Evolutionary conservation across 1,140 invertebrate species (phyloP).

Genomic region (Trinorchestia longiramus): DNA sequence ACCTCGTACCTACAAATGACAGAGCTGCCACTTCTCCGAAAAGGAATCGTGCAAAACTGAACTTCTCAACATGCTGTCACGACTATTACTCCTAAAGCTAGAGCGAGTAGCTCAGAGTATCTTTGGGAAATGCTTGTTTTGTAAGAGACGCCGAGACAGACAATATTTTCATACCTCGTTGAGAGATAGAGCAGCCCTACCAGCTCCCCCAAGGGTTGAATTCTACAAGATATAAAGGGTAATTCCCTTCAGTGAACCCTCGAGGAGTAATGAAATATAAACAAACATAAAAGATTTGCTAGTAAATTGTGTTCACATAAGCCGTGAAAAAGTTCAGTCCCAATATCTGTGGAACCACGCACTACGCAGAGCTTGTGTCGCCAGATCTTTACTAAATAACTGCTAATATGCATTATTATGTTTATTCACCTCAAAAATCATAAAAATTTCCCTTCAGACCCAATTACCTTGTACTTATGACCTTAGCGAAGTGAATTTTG

Average conservation of each 20-base stretch:
- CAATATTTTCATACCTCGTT: background rate
- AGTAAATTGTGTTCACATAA: background rate
- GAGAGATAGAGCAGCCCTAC: background rate
- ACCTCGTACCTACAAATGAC: background rate
- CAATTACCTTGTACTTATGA: background rate
- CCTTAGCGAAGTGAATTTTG: background rate
- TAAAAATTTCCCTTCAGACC: background rate
- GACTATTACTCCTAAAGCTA: background rate
- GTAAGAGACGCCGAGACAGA: background rate
- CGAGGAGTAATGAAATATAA: background rate
- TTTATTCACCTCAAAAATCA: background rate
- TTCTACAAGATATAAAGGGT: background rate
- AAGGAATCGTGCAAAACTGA: background rate
- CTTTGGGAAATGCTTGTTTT: background rate
- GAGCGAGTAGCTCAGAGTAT: background rate
- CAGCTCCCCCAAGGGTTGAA: background rate
- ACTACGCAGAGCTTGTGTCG: too few relatives aligned
- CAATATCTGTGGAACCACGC: too few relatives aligned
- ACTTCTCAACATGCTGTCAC: background rate
- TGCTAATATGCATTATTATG: background rate
- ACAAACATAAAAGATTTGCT: background rate
- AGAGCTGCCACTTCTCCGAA: background rate
- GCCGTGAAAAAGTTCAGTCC: background rate
- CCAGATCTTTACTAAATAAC: background rate
- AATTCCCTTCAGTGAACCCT: background rate